Base-by-base conservation (phyloP, 2,888 invertebrate genomes). In the Drosophila fulvimacula region DNA sequence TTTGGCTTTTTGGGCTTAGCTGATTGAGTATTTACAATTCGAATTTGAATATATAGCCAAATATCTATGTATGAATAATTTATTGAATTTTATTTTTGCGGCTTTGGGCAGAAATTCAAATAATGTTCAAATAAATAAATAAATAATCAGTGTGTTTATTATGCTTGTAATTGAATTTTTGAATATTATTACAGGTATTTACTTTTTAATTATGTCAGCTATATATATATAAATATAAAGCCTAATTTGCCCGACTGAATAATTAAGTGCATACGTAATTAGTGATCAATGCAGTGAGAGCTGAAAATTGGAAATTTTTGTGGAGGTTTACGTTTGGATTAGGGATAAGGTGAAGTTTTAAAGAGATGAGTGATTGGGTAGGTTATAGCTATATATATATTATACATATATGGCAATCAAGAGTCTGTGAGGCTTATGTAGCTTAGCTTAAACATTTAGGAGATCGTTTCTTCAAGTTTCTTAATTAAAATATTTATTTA, bases 151-250 rank as follows among this genome's bases (percentile, higher is more conserved):
- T 51, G 21, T 21, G 10, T 34, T 51, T 51, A 51, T 34, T 34
- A 19, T 21, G 49, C 21, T 10, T 27, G 30, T 39, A 39, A 39
- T 53, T 53, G n/a, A 4, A 13, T 24, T 32, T 17, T 32, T 24
- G 3, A 51, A 51, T 51, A 51, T 34, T 15, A 51, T 19, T 51
- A 21, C 34, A 21, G 34, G 21, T 21, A 51, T 51, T 51, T 51
- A 51, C 19, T 19, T 32, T 51, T 34, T 51, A 51, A 51, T 34
- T 34, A 21, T 34, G 21, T 13, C 34, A 21, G 6, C 21, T 21
- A 15, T 34, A 11, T 30, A 15, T 34, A 9, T 17, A 17, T 11
- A 27, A 11, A 11, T 30, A n/a, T 48, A 15, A 34, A 21, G 15
- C 34, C 11, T 7, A 34, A 34, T 34, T 34, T 34, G 21, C 15